Evolutionary conservation across 53 echinoderm and acorn worm species (phyloP).

Genomic region (Crossaster papposus): DNA sequence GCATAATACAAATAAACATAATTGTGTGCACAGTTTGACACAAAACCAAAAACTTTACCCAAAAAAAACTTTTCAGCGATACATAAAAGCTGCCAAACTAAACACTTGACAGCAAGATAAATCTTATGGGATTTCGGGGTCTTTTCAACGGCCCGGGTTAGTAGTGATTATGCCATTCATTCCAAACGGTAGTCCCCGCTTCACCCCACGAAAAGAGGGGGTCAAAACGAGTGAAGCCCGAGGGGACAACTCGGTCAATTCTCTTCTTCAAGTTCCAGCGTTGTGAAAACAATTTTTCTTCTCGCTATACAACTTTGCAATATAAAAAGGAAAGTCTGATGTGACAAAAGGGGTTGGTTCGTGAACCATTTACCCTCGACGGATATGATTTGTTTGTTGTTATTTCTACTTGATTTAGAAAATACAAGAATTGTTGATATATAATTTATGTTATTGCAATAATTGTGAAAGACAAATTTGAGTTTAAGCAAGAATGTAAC

Average conservation of each 20-base stretch:
- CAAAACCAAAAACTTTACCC: neutral
- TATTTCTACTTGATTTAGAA: neutral
- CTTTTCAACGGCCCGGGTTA: neutral
- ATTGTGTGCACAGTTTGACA: neutral
- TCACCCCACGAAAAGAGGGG: neutral
- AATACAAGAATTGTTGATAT: neutral
- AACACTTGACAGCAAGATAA: constrained; percentile 38
- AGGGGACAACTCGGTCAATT: neutral
- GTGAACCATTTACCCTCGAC: neutral
- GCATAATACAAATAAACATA: neutral
- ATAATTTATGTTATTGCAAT: neutral
- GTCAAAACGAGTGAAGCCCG: neutral
- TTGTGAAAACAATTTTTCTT: constrained; percentile 20
- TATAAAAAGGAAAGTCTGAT: neutral
- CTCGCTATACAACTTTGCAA: neutral
- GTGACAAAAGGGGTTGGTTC: neutral
- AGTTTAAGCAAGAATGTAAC: no score
- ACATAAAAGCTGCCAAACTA: constrained; percentile 12
- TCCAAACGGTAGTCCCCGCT: neutral
- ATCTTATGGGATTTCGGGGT: neutral
- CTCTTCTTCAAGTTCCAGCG: neutral
- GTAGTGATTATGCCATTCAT: constrained; percentile 1
- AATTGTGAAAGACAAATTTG: no score
- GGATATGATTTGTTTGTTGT: neutral
- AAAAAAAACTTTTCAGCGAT: constrained; percentile 14